Evolutionary conservation across 2,797 vertebrate genomes (phyloP).

Genomic region (Pipistrellus nathusii): DNA sequence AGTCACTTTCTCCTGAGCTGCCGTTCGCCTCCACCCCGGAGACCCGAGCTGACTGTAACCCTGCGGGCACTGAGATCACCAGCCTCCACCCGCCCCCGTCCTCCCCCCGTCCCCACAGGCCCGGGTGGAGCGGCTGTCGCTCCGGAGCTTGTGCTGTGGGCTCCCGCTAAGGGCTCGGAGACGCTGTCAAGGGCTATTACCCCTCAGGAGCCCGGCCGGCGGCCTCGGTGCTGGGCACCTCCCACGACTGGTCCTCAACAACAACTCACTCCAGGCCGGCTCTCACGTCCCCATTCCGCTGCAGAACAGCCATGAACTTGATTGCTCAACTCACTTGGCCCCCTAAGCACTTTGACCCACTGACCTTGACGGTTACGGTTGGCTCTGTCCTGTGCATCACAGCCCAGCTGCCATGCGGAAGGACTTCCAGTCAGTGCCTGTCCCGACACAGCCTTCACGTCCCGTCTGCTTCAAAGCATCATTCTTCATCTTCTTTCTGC

Average conservation of each 20-base stretch:
- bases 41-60: slow-evolving; percentile 6
- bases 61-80: slow-evolving; percentile 38
- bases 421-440: not conserved
- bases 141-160: slow-evolving; percentile 27
- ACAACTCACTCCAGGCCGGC: not conserved
- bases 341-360: not conserved
- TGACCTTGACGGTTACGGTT: not conserved
- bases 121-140: not conserved
- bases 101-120: not conserved
- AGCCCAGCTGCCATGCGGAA: not conserved
- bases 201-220: slow-evolving; percentile 38
- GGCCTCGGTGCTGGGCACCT: slow-evolving; percentile 69
- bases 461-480: not conserved
- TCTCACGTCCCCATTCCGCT: not conserved
- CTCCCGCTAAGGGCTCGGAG: slow-evolving; percentile 83
- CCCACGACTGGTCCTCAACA: slow-evolving; percentile 53
- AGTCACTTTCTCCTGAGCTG: slow-evolving; percentile 27
- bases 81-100: not conserved
- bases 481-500: not conserved
- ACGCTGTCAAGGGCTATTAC: slow-evolving; percentile 89
- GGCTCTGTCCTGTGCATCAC: not conserved
- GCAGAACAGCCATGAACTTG: slow-evolving; percentile 24
- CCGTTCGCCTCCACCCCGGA: slow-evolving; percentile 5
- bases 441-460: not conserved
- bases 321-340: not conserved